Base-by-base conservation (phyloP, 1,140 invertebrate species). In the Zelostemma sp. region DNA sequence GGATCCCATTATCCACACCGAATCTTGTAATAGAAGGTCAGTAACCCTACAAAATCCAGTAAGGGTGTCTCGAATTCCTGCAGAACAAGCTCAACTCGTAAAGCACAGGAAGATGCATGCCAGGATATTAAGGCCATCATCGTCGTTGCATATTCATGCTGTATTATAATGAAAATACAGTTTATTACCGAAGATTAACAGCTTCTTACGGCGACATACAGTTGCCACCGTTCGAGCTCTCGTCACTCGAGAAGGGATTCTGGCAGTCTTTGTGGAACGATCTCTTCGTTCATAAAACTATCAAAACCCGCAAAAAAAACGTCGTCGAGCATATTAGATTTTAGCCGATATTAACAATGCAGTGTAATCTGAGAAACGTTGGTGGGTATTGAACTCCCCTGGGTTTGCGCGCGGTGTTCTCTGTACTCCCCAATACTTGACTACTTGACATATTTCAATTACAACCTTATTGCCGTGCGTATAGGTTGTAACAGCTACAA, bases 161-260 rank as follows among this genome's bases (percentile, higher is more conserved):
- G 84, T 84, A 86, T 86, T 86, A 86, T 86, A 86, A 86, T 86
- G 84, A 86, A 86, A 86, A 86, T 84, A 85, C 84, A 85, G 82
- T 85, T 86, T 85, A 85, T 86, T 85, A 85, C 83, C 79, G 77
- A 85, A 86, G 84, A 86, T 86, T 86, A 86, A 86, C 84, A 86
- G 84, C 83, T 85, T 85, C 82, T 86, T 86, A 86, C 80, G 76
- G 72, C 76, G 76, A 80, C 76, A 80, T 78, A 78, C 73, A 77
- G 79, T 75, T 78, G 78, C 77, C 68, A 68, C 69, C 69, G 72
- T 53, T 84, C 85, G 84, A 82, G 82, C 85, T 85, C 85, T 86
- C 66, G 60, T 67, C 68, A 68, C 68, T 68, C 61, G 58, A 68
- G 62, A 62, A 68, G 65, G 65, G 62, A 73, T 73, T 66, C 53